Percentiles rank a stretch among this genome's conserved stretches.
Conservation (phyloP, 2,888 invertebrate genomes). For the Fragum whitleyi region DNA sequence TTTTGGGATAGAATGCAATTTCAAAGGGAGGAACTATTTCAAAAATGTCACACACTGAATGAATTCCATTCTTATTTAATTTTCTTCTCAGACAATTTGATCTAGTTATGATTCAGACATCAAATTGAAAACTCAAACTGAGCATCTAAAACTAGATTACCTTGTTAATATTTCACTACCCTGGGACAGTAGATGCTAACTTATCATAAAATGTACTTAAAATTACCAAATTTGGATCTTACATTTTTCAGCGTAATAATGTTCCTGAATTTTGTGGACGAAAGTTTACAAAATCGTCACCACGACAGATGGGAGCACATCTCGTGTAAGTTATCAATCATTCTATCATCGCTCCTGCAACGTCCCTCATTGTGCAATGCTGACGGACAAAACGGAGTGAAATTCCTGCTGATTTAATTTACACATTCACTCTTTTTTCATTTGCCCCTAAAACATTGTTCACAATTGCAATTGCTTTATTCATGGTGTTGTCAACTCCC, state of each 20-base stretch:
- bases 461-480: too few relatives aligned
- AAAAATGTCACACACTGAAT: background rate
- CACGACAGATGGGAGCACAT: slow-evolving; percentile 60
- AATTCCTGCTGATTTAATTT: slow-evolving; percentile 4
- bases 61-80: slow-evolving; percentile 1
- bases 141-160: background rate
- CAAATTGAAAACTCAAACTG: background rate
- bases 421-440: background rate
- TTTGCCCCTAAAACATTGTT: too few relatives aligned
- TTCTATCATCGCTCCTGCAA: background rate
- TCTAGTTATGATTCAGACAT: background rate
- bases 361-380: background rate
- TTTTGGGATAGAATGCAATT: background rate
- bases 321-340: slow-evolving; percentile 47
- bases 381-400: background rate
- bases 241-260: slow-evolving; percentile 48
- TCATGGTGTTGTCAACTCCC: too few relatives aligned
- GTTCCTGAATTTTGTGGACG: slow-evolving; percentile 58
- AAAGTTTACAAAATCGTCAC: slow-evolving; percentile 56
- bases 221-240: slow-evolving; percentile 40
- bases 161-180: background rate
- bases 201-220: slow-evolving; percentile 5
- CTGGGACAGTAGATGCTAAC: background rate
- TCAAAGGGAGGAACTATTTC: background rate
- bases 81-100: slow-evolving; percentile 3